Evolutionary conservation across 2,888 invertebrate species (phyloP).

Genomic region (Cantharis lateralis): DNA sequence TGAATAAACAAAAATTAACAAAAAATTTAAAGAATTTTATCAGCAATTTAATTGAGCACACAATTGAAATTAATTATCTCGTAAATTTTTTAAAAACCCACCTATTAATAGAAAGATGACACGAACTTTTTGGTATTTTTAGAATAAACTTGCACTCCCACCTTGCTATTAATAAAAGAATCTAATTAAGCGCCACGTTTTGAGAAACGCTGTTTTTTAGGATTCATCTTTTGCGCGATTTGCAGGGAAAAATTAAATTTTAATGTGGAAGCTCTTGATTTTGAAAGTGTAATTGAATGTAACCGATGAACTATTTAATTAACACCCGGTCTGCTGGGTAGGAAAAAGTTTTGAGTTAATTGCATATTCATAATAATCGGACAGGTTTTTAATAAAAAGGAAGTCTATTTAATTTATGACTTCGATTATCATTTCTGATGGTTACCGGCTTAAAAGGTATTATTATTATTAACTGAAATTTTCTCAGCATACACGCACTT

Average conservation of each 20-base stretch:
- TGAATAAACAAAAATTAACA: background rate
- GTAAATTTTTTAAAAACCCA: background rate
- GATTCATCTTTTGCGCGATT: background rate
- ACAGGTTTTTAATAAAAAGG: conserved; percentile 15
- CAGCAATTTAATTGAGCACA: background rate
- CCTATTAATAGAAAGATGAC: background rate
- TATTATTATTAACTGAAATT: background rate
- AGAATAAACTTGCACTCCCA: background rate
- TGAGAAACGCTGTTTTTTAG: background rate
- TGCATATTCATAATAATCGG: conserved; percentile 19
- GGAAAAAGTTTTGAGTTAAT: conserved; percentile 13
- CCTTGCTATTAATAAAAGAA: background rate
- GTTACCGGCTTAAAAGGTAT: conserved; percentile 5
- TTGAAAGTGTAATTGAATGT: conserved; percentile 11
- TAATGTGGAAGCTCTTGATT: background rate
- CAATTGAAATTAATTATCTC: background rate
- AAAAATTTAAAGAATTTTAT: background rate
- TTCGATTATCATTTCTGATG: conserved; percentile 15
- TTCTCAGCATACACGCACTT: background rate
- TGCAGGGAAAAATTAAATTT: background rate
- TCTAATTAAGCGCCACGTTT: background rate
- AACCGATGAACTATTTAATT: conserved; percentile 12
- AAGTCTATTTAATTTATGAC: conserved; percentile 12
- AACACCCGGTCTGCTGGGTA: conserved; percentile 6
- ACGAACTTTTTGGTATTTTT: background rate